A percentile compares a stretch with the other conserved stretches of the same genome.
These are phyloP conservation scores for Loxodonta africana DNA, from an alignment of 2,113 vertebrate species.

Conservation along the genomic window DNA sequence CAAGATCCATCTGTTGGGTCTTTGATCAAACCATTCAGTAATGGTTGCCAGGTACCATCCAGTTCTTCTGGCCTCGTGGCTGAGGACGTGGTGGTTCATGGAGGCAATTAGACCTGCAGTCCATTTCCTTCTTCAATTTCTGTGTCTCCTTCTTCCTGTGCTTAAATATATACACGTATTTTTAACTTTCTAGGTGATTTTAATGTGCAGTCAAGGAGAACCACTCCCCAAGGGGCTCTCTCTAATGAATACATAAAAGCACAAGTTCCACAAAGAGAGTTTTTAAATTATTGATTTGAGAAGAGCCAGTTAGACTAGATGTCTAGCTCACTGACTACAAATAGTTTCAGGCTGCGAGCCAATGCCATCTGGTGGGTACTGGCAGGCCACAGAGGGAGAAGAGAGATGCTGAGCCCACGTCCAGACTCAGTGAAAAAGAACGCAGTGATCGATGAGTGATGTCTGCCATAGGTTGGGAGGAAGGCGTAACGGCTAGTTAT, in stretches of 20 bases:
- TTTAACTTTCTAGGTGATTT: conserved; percentile 2
- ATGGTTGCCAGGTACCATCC: neutral
- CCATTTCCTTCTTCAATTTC: neutral
- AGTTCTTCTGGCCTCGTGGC: neutral
- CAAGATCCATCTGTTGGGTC: neutral
- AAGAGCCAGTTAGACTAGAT: neutral
- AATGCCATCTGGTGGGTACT: neutral
- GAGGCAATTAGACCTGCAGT: neutral
- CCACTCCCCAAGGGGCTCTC: neutral
- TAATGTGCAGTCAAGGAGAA: neutral
- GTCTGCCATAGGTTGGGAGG: neutral
- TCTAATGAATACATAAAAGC: neutral
- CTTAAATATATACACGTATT: neutral
- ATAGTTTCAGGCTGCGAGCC: neutral
- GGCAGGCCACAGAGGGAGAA: neutral
- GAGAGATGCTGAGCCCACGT: neutral
- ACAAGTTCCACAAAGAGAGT: neutral
- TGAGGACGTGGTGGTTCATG: neutral
- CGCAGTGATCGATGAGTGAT: neutral
- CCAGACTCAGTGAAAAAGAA: neutral
- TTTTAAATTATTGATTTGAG: neutral
- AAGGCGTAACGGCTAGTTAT: neutral
- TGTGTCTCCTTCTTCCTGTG: neutral
- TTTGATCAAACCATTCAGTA: neutral
- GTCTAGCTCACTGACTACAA: neutral